phyloP scores from a whole-genome alignment of 2,888 invertebrate species.

The Calephelis perditalis region DNA sequence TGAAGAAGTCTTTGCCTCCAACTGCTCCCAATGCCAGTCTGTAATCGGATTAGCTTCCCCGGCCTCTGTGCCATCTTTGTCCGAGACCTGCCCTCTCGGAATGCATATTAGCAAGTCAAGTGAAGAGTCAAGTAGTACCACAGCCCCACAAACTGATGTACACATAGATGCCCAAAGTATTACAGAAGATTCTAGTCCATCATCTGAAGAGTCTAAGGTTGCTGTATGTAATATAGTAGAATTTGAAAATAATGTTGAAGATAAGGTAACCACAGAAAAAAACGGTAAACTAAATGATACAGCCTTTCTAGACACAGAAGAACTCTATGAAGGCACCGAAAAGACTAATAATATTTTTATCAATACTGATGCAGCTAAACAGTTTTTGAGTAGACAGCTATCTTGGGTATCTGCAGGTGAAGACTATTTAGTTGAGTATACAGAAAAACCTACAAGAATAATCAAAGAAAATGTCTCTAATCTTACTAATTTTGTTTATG shows the following conservation, averaged over 20 bases:
- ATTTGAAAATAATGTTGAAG: constrained; percentile 43
- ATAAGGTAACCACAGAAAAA: constrained; percentile 42
- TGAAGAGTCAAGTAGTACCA: constrained; percentile 80
- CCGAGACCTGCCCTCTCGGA: constrained; percentile 81
- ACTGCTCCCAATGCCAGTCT: constrained; percentile 81
- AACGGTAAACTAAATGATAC: constrained; percentile 24
- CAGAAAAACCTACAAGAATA: constrained; percentile 82
- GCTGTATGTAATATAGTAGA: constrained; percentile 61
- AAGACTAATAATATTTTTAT: constrained; percentile 83
- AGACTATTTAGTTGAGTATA: constrained; percentile 81
- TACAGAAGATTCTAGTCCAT: constrained; percentile 77
- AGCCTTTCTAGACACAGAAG: constrained; percentile 37
- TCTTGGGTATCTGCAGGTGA: constrained; percentile 85
- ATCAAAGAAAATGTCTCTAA: constrained; percentile 86
- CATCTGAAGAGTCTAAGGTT: constrained; percentile 74
- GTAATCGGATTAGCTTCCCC: constrained; percentile 77
- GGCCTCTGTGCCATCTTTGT: constrained; percentile 78
- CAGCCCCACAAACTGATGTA: constrained; percentile 75
- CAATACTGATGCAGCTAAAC: constrained; percentile 87
- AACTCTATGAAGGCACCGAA: constrained; percentile 50
- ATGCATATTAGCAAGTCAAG: constrained; percentile 78
- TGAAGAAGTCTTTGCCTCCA: constrained; percentile 81
- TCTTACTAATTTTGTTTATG: constrained; percentile 84
- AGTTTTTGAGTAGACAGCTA: constrained; percentile 85
- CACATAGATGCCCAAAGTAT: constrained; percentile 74